phyloP scores from a whole-genome alignment of 2,113 vertebrate species.

The Anthoscopus minutus region DNA sequence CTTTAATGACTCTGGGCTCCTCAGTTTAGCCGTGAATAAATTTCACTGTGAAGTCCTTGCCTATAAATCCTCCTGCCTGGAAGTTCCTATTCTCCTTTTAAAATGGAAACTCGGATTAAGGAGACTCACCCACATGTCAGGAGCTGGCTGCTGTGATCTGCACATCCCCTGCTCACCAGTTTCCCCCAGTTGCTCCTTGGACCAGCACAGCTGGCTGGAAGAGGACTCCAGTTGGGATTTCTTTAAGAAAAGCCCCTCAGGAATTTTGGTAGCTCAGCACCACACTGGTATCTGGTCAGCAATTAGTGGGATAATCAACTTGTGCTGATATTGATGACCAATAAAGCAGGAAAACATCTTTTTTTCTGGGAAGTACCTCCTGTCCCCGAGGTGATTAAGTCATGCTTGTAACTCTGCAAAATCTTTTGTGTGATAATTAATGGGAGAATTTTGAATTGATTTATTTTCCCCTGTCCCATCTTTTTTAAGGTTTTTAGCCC shows the following conservation, averaged over 20 bases:
- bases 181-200: background rate
- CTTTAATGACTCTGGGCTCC: slow-evolving; percentile 47
- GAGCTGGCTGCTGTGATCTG: background rate
- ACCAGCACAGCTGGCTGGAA: background rate
- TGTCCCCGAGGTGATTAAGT: background rate
- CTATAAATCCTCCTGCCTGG: background rate
- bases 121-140: fast-evolving
- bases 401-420: background rate
- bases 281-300: background rate
- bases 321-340: background rate
- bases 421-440: background rate
- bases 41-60: slow-evolving; percentile 12
- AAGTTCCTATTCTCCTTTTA: background rate
- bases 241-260: background rate
- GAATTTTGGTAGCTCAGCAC: background rate
- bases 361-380: background rate
- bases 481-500: background rate
- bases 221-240: background rate
- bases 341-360: background rate
- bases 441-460: background rate
- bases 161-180: background rate
- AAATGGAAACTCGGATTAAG: background rate
- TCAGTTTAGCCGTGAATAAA: slow-evolving; percentile 54
- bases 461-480: background rate
- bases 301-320: background rate